Base-by-base conservation (phyloP, 2,797 vertebrate species). In the Allenopithecus nigroviridis region DNA sequence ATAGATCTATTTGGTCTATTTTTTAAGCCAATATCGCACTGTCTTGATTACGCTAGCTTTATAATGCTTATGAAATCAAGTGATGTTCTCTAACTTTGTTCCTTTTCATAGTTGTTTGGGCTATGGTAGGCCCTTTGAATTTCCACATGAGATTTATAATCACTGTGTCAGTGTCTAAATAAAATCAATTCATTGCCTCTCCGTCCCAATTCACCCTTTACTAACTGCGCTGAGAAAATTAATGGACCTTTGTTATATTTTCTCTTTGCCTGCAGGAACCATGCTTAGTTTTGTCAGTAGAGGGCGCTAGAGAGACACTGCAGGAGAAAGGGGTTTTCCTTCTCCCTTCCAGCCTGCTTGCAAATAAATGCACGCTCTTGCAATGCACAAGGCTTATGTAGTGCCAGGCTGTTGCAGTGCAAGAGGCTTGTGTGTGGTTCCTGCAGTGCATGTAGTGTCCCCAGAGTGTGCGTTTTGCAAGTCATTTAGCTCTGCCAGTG, bases 261-360 rank as follows among this genome's bases (percentile, higher is more conserved):
- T 90, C 41, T 28, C 6, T 80, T 92, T 55, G 46, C 30, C 13
- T n/a, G 2, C 4, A 48, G 59, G 22, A 8, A 72, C 50, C 36
- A 28, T 36, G 26, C n/a, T 88, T 75, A 68, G 0, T 57, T 59
- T 80, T 95, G 80, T 79, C 94, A 94, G 75, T 41, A 97, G 96
- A 92, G 88, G 95, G 92, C 3, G 6, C 95, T 48, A 19, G 84
- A 93, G 33, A 96, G 28, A 59, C 72, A 89, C 0, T 59, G 22
- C 17, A 64, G 33, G 39, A 76, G 1, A n/a, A n/a, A 30, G 1
- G 2, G 1, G 1, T 24, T 46, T 55, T 74, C 70, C 33, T 39
- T 59, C 5, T 11, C 39, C 5, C 14, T 33, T 83, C 22, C 43
- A 19, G 21, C 3, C 11, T 5, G 68, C 39, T 89, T 70, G 83